Base-by-base conservation (phyloP, 2,888 invertebrate species). In the Cetonia aurata region DNA sequence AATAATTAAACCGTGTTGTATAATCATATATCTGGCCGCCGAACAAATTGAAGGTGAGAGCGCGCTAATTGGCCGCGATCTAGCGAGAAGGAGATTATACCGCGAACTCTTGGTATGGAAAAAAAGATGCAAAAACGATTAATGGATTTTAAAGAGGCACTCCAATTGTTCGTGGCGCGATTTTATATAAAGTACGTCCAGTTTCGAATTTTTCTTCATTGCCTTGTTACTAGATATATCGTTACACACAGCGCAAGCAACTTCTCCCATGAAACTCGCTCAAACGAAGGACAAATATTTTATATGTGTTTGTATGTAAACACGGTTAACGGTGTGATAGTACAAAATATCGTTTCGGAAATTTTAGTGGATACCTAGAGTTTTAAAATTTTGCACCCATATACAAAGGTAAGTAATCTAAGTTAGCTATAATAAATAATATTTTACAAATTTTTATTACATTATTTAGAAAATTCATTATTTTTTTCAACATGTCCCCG, bases 131-230 rank as follows among this genome's bases (percentile, higher is more conserved):
- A n/a, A 37, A 56, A 56, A 56, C 55, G 13, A 56, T 56, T 37
- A 56, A 56, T 56, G 33, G 3, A 33, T 9, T 56, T 12, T 33
- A 56, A 56, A 37, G 37, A 37, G 37, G 10, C 53, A 53, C 17
- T 19, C 13, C 53, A 25, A 17, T 53, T 53, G 15, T 15, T 9
- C 55, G 55, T 56, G 55, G 12, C 33, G 55, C 12, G 55, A 56
- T 56, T 56, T 56, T 56, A 56, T 56, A 56, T 56, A 56, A 56
- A 37, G 33, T 37, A 56, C 55, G 33, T 13, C 55, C 15, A 56
- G 55, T 56, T 56, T 33, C 25, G 37, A 13, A 37, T 6, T 56
- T 56, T 56, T 56, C 37, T 37, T 13, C 15, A 37, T 13, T 37
- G 55, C 37, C 13, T 9, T 25, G 25, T 25, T 25, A 25, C 25